These are phyloP conservation scores for Perca schrenkii DNA, from an alignment of 2,113 vertebrate genomes.

Conservation along the genomic window DNA sequence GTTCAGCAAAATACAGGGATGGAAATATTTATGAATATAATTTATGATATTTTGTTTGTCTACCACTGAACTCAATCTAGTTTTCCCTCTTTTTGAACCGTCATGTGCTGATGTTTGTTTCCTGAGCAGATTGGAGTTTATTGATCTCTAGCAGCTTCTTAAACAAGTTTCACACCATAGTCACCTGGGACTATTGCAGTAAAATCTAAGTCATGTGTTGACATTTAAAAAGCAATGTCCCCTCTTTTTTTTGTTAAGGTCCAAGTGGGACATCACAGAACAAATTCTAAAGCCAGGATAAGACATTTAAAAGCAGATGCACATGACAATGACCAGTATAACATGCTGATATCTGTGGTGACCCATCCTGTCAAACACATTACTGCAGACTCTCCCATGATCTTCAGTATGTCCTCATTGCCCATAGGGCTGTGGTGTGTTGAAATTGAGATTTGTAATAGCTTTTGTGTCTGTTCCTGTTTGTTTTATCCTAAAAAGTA, in stretches of 20 bases:
- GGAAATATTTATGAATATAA: slow-evolving; percentile 34
- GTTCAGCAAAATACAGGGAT: neutral
- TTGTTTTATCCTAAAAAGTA: neutral
- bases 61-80: no score
- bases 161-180: neutral
- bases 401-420: neutral
- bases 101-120: neutral
- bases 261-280: neutral
- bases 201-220: neutral
- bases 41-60: no score
- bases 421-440: neutral
- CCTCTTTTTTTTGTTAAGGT: neutral
- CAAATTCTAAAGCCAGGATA: neutral
- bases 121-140: neutral
- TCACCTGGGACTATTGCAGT: neutral
- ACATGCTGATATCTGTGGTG: neutral
- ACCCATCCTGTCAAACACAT: no score
- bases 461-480: neutral
- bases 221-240: neutral
- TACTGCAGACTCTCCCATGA: neutral
- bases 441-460: neutral
- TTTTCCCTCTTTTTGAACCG: neutral
- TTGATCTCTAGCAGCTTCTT: neutral
- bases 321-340: neutral
- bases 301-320: neutral